A percentile compares a stretch with the other conserved stretches of the same genome.
Conservation (phyloP, 1,140 invertebrate species). For the Trichonephila inaurata region DNA sequence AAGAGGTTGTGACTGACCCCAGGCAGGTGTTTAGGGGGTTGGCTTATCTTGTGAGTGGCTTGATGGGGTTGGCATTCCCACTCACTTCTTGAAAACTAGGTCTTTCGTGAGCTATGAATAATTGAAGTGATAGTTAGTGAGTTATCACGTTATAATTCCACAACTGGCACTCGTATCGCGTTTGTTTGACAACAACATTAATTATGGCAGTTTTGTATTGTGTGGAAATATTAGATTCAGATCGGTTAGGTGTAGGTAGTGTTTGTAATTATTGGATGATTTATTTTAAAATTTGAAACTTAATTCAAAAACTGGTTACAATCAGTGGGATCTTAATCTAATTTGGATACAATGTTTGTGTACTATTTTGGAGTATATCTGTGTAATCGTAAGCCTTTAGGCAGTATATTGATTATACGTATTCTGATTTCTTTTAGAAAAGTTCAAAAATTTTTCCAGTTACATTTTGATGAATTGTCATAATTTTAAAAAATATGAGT, state of each 20-base stretch:
- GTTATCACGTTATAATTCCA: not conserved
- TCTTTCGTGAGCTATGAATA: conserved; percentile 39
- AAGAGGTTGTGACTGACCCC: conserved; percentile 14
- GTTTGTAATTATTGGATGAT: not conserved
- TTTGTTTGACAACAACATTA: conserved; percentile 15
- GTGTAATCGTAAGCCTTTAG: not conserved
- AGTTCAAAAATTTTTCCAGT: too few species aligned
- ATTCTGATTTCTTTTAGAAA: too few species aligned
- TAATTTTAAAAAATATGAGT: too few species aligned
- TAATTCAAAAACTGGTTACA: not conserved
- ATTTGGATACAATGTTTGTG: not conserved
- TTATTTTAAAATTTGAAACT: not conserved
- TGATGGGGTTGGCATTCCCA: not conserved
- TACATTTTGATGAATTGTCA: too few species aligned
- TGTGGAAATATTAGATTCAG: not conserved
- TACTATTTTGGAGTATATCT: not conserved
- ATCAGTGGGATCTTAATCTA: too few species aligned
- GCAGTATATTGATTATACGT: too few species aligned
- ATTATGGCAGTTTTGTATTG: not conserved
- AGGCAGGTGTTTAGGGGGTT: conserved; percentile 1
- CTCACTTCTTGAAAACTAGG: not conserved
- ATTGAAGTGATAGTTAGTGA: conserved; percentile 31
- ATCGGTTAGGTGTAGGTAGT: not conserved
- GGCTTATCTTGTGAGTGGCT: not conserved
- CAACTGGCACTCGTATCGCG: not conserved